Conservation (phyloP, 2,113 vertebrate genomes). For the Paramormyrops kingsleyae region DNA sequence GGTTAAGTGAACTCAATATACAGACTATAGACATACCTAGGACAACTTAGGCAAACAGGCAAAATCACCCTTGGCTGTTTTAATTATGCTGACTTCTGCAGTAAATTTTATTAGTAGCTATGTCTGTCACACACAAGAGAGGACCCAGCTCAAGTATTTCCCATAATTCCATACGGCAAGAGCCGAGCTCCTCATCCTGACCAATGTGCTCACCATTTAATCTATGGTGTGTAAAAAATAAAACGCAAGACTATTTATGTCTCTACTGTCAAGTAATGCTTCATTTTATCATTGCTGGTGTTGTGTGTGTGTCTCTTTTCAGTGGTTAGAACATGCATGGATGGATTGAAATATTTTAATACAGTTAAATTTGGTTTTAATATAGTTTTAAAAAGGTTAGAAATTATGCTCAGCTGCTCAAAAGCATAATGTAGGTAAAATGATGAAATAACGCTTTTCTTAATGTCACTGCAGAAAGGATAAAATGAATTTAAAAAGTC, state of each 20-base stretch:
- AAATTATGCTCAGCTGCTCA: background rate
- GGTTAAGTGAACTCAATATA: background rate
- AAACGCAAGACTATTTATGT: background rate
- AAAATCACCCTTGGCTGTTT: background rate
- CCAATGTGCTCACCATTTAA: background rate
- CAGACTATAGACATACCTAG: background rate
- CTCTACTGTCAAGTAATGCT: background rate
- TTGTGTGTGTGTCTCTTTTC: background rate
- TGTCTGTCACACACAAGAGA: background rate
- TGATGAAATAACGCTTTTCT: background rate
- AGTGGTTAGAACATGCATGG: background rate
- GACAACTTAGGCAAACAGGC: background rate
- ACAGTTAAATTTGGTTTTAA: background rate
- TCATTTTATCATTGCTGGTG: background rate
- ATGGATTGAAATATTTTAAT: background rate
- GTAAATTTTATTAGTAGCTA: background rate
- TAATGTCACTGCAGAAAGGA: background rate
- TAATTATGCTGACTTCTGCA: background rate
- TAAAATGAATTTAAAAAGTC: background rate
- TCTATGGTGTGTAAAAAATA: background rate
- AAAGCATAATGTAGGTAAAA: background rate
- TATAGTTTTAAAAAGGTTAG: background rate
- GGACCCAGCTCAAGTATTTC: background rate
- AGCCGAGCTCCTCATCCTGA: background rate
- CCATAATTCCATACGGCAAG: background rate